Percentiles rank a stretch among this genome's conserved stretches.
Conservation (phyloP, 35 echinoderm and acorn worm genomes). For the Heliocidaris erythrogramma region DNA sequence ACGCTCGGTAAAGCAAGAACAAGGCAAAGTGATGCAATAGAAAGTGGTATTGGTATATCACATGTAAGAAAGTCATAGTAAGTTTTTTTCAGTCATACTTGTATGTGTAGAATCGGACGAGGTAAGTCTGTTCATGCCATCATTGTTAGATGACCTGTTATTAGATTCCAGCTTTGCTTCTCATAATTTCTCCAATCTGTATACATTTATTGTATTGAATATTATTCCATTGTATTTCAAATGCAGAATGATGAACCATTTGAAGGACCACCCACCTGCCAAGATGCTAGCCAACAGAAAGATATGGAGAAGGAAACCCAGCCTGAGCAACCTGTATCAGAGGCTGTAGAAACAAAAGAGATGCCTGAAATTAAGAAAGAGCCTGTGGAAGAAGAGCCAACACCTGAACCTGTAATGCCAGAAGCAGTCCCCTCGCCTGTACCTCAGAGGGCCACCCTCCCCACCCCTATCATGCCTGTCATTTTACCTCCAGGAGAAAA, state of each 20-base stretch:
- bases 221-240: not conserved
- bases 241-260: slow-evolving; percentile 5
- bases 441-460: not conserved
- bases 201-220: not conserved
- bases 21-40: too few relatives aligned
- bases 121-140: too few relatives aligned
- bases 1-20: too few relatives aligned
- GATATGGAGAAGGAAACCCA: not conserved
- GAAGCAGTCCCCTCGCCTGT: not conserved
- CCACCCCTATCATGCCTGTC: not conserved
- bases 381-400: not conserved
- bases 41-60: too few relatives aligned
- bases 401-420: not conserved
- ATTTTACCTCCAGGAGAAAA: slow-evolving; percentile 1
- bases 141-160: too few relatives aligned
- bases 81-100: too few relatives aligned
- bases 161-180: too few relatives aligned
- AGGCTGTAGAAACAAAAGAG: not conserved
- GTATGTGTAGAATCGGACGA: too few relatives aligned
- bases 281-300: not conserved
- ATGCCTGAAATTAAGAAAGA: not conserved
- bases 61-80: not conserved
- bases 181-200: too few relatives aligned
- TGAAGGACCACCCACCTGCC: not conserved
- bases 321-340: not conserved